Conservation (phyloP, 2,113 vertebrate species). For the Amazona guildingii region DNA sequence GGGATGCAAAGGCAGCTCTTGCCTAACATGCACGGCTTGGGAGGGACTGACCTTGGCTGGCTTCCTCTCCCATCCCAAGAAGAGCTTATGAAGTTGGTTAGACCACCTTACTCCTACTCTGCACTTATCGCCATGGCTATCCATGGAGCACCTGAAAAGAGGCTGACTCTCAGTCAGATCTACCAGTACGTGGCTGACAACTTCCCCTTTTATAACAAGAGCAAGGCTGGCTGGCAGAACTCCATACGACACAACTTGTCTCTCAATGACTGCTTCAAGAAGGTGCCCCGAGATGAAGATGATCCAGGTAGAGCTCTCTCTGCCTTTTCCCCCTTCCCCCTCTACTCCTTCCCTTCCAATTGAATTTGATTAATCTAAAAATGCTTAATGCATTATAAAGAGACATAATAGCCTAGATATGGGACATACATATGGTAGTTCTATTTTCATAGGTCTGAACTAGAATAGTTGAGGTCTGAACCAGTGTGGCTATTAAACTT, state of each 20-base stretch:
- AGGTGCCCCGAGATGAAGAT: slow-evolving; percentile 95
- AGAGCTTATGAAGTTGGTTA: slow-evolving; percentile 96
- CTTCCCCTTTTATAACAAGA: slow-evolving; percentile 98
- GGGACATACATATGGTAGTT: background rate
- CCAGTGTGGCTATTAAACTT: background rate
- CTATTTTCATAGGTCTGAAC: background rate
- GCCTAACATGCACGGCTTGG: slow-evolving; percentile 79
- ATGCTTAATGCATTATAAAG: background rate
- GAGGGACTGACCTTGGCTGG: slow-evolving; percentile 90
- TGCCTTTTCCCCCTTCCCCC: background rate
- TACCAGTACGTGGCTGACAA: slow-evolving; percentile 99
- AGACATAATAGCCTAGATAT: background rate
- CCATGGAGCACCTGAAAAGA: slow-evolving; percentile 90
- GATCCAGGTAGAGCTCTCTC: slow-evolving; percentile 85
- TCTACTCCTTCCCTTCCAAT: background rate
- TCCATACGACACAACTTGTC: slow-evolving; percentile 94
- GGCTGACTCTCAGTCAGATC: slow-evolving; percentile 96
- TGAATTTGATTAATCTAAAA: background rate
- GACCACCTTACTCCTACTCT: slow-evolving; percentile 97
- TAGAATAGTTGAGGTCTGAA: background rate
- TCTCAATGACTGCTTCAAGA: slow-evolving; percentile 96
- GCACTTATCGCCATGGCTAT: slow-evolving; percentile 99
- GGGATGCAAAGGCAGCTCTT: slow-evolving; percentile 92
- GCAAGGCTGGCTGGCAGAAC: slow-evolving; percentile 97
- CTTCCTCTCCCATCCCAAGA: slow-evolving; percentile 95